A percentile compares a stretch with the other conserved stretches of the same genome.
Conservation (phyloP, 2,797 vertebrate species). For the Eutrigla gurnardus region DNA sequence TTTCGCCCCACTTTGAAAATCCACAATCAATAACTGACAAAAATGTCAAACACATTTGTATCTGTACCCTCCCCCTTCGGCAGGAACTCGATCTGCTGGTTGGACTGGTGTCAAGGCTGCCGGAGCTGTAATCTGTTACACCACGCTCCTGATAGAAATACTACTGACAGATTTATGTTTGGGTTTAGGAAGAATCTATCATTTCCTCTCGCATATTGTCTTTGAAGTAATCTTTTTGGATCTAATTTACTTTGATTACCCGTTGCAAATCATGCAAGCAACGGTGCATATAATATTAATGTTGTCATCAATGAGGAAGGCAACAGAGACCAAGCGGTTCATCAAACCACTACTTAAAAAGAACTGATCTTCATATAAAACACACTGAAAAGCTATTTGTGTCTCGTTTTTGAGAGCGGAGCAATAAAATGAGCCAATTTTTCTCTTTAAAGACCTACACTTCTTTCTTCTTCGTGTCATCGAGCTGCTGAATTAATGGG, state of each 20-base stretch:
- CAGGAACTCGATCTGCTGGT: conserved; percentile 50
- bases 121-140: conserved; percentile 46
- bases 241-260: conserved; percentile 44
- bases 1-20: conserved; percentile 45
- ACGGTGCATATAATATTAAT: conserved; percentile 20
- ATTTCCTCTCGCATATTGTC: conserved; percentile 37
- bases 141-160: conserved; percentile 42
- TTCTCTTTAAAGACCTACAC: not conserved
- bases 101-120: conserved; percentile 52
- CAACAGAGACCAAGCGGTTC: not conserved
- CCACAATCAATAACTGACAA: conserved; percentile 68
- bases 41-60: conserved; percentile 72
- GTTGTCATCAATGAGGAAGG: conserved; percentile 36
- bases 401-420: not conserved
- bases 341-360: conserved; percentile 43
- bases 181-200: conserved; percentile 33
- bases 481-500: not conserved
- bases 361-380: conserved; percentile 22
- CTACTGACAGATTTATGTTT: conserved; percentile 52
- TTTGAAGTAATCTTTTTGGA: conserved; percentile 31
- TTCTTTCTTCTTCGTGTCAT: not conserved
- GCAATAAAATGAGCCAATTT: not conserved
- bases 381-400: conserved; percentile 1
- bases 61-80: conserved; percentile 44
- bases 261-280: conserved; percentile 24